Conservation (phyloP, 2,113 vertebrate species). For the Ciconia maguari region DNA sequence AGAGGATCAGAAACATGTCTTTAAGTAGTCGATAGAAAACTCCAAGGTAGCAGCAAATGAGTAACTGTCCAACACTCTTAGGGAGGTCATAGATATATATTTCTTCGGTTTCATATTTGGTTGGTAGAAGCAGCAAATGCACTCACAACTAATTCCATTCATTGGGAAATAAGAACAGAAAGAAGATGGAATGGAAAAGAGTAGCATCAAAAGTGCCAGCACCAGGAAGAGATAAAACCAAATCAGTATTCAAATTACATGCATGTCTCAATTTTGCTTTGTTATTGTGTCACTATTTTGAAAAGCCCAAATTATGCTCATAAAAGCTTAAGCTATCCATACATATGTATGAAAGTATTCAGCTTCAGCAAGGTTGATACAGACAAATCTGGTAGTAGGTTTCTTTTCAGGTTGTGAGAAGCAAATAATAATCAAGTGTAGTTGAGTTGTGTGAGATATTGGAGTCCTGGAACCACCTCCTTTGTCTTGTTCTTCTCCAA, state of each 20-base stretch:
- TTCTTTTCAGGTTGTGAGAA: conserved; percentile 58
- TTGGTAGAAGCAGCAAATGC: not conserved
- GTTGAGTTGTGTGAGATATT: conserved; percentile 49
- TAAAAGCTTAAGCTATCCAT: conserved; percentile 77
- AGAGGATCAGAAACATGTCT: not conserved
- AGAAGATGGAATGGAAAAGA: conserved; percentile 56
- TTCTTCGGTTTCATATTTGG: not conserved
- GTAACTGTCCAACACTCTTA: not conserved
- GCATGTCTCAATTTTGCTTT: conserved; percentile 77
- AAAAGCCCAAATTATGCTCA: conserved; percentile 81
- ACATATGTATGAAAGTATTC: conserved; percentile 76
- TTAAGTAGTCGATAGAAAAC: not conserved
- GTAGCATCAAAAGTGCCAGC: conserved; percentile 65
- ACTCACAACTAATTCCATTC: conserved; percentile 26
- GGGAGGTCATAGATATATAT: not conserved
- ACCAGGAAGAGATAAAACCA: conserved; percentile 54
- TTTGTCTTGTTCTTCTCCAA: not conserved
- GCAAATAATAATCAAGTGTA: conserved; percentile 61
- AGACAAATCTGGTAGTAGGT: conserved; percentile 60
- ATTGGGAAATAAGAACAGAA: conserved; percentile 37
- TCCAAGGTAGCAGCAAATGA: not conserved
- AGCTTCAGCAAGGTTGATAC: conserved; percentile 51
- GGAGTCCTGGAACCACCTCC: conserved; percentile 39
- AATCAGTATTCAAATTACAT: conserved; percentile 75
- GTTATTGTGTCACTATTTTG: conserved; percentile 79